Percentiles rank a stretch among this genome's conserved stretches.
Evolutionary conservation across 64 coral and sea anemone species (phyloP).

Genomic region (Porites lutea): DNA sequence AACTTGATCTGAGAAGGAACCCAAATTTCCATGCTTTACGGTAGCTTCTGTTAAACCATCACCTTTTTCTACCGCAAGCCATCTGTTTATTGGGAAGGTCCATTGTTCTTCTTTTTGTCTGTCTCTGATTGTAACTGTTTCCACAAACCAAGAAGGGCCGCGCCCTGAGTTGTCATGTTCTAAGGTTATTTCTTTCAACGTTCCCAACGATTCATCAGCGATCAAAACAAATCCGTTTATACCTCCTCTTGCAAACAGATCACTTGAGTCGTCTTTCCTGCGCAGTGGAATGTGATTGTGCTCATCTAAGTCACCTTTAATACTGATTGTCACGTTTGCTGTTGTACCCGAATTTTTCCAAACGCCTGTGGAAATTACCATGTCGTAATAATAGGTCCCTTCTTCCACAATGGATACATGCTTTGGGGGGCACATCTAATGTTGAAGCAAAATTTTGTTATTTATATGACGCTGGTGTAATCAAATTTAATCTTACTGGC

Average conservation of each 20-base stretch:
- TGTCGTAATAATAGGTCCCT: slow-evolving; percentile 39
- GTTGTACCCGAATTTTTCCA: slow-evolving; percentile 60
- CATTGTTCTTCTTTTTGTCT: slow-evolving; percentile 27
- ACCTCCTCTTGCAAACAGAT: slow-evolving; percentile 35
- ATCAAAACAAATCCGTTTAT: slow-evolving; percentile 45
- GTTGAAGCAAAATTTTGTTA: background rate
- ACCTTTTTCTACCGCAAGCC: slow-evolving; percentile 65
- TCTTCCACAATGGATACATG: background rate
- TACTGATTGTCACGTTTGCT: slow-evolving; percentile 37
- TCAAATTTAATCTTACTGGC: too few species aligned
- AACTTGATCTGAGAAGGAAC: slow-evolving; percentile 6
- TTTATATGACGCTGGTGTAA: background rate
- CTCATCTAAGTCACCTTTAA: slow-evolving; percentile 10
- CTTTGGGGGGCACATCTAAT: slow-evolving; percentile 13
- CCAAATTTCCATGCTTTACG: background rate
- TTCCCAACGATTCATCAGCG: slow-evolving; percentile 6
- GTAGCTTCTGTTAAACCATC: slow-evolving; percentile 56
- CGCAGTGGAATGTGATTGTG: background rate
- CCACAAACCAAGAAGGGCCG: slow-evolving; percentile 64
- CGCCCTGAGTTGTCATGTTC: slow-evolving; percentile 62
- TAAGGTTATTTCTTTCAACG: slow-evolving; percentile 33
- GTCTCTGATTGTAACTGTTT: slow-evolving; percentile 19
- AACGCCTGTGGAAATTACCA: slow-evolving; percentile 32
- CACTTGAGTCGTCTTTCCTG: background rate
- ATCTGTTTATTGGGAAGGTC: slow-evolving; percentile 41